Conservation (phyloP, 1,140 invertebrate genomes). For the Camponotus pennsylvanicus region DNA sequence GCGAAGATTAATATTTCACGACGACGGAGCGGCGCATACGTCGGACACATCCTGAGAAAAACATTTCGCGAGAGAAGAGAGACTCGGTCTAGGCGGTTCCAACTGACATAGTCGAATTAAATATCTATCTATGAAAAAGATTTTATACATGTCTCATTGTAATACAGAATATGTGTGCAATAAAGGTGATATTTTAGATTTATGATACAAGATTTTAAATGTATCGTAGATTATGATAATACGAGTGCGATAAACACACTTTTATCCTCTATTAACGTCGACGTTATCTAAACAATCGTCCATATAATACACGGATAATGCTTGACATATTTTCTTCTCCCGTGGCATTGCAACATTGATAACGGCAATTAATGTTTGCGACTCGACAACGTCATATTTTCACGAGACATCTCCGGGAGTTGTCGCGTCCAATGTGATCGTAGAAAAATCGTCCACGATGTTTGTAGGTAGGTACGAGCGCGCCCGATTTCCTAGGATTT, state of each 20-base stretch:
- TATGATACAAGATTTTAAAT: not conserved
- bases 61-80: conserved; percentile 66
- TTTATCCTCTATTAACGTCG: not conserved
- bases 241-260: not conserved
- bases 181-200: not conserved
- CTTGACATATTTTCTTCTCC: not conserved
- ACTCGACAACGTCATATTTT: conserved; percentile 50
- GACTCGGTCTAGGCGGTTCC: conserved; percentile 45
- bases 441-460: conserved; percentile 44
- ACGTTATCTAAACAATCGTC: not conserved
- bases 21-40: conserved; percentile 36
- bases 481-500: conserved; percentile 51
- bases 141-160: conserved; percentile 41
- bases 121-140: conserved; percentile 39
- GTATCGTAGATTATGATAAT: not conserved
- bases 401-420: conserved; percentile 11
- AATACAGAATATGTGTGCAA: not conserved
- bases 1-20: conserved; percentile 71
- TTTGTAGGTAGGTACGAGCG: conserved; percentile 24
- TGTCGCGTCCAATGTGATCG: conserved; percentile 47
- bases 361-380: conserved; percentile 44
- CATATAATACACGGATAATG: not conserved
- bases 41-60: conserved; percentile 61
- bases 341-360: not conserved
- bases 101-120: conserved; percentile 44